These are phyloP conservation scores for Melanotaenia maccullochi DNA, from an alignment of 2,797 vertebrate genomes.

Conservation along the genomic window DNA sequence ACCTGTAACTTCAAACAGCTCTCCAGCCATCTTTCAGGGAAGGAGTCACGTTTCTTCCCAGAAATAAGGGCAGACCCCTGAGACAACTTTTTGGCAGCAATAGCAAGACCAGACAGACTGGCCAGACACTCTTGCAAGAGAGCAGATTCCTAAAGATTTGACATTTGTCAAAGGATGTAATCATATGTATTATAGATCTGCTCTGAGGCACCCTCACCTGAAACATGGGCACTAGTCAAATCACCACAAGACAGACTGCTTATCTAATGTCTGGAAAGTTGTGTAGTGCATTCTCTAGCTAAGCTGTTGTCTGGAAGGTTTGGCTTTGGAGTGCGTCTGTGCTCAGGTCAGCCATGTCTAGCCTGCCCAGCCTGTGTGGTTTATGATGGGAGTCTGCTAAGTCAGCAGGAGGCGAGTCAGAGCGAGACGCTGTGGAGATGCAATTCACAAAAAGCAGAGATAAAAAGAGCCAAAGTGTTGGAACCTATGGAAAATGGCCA, in stretches of 20 bases:
- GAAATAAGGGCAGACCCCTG: slow-evolving; percentile 48
- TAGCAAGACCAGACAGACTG: slow-evolving; percentile 52
- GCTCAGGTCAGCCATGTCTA: slow-evolving; percentile 74
- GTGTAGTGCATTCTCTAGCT: slow-evolving; percentile 53
- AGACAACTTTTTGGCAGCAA: slow-evolving; percentile 46
- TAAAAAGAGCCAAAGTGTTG: slow-evolving; percentile 22
- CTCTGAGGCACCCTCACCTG: slow-evolving; percentile 52
- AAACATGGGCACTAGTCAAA: slow-evolving; percentile 60
- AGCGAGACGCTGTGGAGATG: slow-evolving; percentile 64
- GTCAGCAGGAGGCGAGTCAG: slow-evolving; percentile 78
- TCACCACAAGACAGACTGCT: slow-evolving; percentile 75
- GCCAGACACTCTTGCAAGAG: slow-evolving; percentile 45
- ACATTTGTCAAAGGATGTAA: slow-evolving; percentile 47
- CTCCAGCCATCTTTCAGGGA: slow-evolving; percentile 27
- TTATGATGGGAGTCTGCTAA: slow-evolving; percentile 74
- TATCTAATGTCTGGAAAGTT: slow-evolving; percentile 76
- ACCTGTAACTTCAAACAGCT: slow-evolving; percentile 75
- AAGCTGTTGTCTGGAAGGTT: slow-evolving; percentile 73
- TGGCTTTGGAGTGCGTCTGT: slow-evolving; percentile 65
- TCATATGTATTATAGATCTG: slow-evolving; percentile 63
- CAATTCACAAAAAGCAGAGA: slow-evolving; percentile 37
- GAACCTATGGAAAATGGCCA: slow-evolving; percentile 28
- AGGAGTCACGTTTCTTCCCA: slow-evolving; percentile 58
- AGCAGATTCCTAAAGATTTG: slow-evolving; percentile 41
- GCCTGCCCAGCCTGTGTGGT: slow-evolving; percentile 72